Evolutionary conservation across 2,888 invertebrate species (phyloP), one percentile per base, ranked within the genome.

Genomic region (Belgica antarctica): DNA sequence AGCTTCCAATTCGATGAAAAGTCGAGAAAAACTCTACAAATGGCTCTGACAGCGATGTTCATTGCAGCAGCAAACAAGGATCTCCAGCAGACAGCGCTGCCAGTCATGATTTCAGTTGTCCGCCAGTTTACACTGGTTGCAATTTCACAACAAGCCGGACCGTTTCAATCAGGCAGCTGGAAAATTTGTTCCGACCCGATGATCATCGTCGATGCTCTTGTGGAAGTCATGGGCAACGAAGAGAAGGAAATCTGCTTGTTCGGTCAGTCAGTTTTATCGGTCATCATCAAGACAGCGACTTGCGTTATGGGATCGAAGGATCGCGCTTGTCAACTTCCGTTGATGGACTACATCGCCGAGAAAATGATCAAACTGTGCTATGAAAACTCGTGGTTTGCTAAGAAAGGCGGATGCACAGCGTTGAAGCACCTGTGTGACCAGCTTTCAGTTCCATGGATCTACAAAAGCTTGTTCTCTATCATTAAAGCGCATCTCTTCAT

Each of bases 321-420:
- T 76, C 83, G 92, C 76, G 94, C 94, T 0, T 94, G 94, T 74
- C 88, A 91, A 41, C 80, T 98, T 66, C 96, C 96, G 0, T 80
- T 97, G 70, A 93, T 97, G 86, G 95, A 96, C 77, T 96, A 98
- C 78, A 80, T 98, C 31, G 91, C 94, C 0, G 96, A 97, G 76
- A 87, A 90, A 74, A 93, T 98, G 91, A 93, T 94, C 72, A 86
- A 91, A 0, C 80, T 99, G 8, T 98, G 98, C 77, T 97, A 98
- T 78, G 96, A 97, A 76, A 84, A 96, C 12, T 96, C 98, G 0
- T 99, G 98, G 97, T 99, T 96, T 78, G 91, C 96, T 0, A 97
- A 98, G 81, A 84, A 96, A 63, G 98, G 98, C 31, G 98, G 98
- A 46, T 96, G 96, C 76, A 89, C 92, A 74, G 94, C 94, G 0